Conservation (phyloP, 1,140 invertebrate genomes). For the Pseudomyrmex concolor region DNA sequence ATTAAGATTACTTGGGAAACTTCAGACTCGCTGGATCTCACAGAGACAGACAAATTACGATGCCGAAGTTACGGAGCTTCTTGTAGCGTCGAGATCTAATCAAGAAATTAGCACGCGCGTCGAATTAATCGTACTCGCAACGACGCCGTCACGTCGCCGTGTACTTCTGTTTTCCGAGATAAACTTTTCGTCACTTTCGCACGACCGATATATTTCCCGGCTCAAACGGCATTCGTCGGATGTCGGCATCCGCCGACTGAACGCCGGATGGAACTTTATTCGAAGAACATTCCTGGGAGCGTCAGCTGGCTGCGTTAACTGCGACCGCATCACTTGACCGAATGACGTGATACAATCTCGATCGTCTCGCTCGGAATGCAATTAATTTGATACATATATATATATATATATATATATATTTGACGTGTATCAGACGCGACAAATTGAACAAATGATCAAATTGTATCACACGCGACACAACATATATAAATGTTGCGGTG, state of each 20-base stretch:
- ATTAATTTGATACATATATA: constrained; percentile 30
- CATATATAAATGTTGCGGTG: neutral
- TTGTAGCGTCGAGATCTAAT: neutral
- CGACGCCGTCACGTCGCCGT: neutral
- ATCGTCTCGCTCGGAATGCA: constrained; percentile 39
- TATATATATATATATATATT: neutral
- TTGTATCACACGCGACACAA: neutral
- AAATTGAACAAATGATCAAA: neutral
- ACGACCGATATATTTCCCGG: constrained; percentile 29
- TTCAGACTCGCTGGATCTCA: neutral
- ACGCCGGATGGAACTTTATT: constrained; percentile 33
- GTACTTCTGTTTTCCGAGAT: constrained; percentile 3
- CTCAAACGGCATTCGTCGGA: neutral
- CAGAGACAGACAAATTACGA: neutral
- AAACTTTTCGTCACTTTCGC: constrained; percentile 43
- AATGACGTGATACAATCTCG: constrained; percentile 27
- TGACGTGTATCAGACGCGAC: neutral
- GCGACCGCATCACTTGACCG: constrained; percentile 14
- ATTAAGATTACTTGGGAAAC: neutral
- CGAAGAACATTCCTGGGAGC: constrained; percentile 47
- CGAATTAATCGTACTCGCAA: constrained; percentile 33
- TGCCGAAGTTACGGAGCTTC: neutral
- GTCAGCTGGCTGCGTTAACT: constrained; percentile 50
- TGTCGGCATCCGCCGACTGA: constrained; percentile 30
- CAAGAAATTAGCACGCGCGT: constrained; percentile 1